Conservation (phyloP, 2,888 invertebrate species). For the Lycia hirtaria region DNA sequence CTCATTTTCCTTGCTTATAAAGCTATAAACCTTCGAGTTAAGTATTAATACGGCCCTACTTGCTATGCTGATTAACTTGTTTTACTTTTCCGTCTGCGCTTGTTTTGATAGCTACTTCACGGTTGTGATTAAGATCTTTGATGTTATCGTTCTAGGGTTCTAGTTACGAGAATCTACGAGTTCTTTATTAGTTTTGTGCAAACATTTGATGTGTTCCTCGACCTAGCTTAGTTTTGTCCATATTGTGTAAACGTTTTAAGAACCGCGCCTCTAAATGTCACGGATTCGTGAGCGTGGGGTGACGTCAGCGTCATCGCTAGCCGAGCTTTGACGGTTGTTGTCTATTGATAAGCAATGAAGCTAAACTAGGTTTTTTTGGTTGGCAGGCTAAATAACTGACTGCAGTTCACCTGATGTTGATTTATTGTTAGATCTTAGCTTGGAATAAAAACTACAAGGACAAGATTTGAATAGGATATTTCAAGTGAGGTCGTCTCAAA, state of each 20-base stretch:
- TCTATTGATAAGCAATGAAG: conserved; percentile 20
- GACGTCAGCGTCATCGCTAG: conserved; percentile 43
- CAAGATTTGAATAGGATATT: no score
- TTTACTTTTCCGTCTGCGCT: conserved; percentile 13
- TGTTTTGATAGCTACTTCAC: conserved; percentile 7
- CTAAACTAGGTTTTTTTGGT: conserved; percentile 29
- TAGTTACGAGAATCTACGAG: not conserved
- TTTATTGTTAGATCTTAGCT: no score
- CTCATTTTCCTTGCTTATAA: conserved; percentile 30
- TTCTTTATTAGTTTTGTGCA: not conserved
- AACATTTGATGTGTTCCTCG: conserved; percentile 13
- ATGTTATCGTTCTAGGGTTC: conserved; percentile 3
- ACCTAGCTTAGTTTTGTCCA: conserved; percentile 23
- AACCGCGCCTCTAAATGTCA: conserved; percentile 47
- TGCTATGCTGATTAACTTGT: conserved; percentile 23
- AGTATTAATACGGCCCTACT: conserved; percentile 27
- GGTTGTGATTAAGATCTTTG: not conserved
- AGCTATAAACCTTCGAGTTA: conserved; percentile 30
- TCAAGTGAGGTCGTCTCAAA: no score
- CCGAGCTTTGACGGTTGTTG: conserved; percentile 26
- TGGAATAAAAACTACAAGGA: no score
- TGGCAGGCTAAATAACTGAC: no score
- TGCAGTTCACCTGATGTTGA: no score
- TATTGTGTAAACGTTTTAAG: conserved; percentile 41
- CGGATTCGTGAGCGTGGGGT: conserved; percentile 45